These are phyloP conservation scores for Calephelis nemesis DNA, from an alignment of 1,140 invertebrate genomes.

Conservation along the genomic window DNA sequence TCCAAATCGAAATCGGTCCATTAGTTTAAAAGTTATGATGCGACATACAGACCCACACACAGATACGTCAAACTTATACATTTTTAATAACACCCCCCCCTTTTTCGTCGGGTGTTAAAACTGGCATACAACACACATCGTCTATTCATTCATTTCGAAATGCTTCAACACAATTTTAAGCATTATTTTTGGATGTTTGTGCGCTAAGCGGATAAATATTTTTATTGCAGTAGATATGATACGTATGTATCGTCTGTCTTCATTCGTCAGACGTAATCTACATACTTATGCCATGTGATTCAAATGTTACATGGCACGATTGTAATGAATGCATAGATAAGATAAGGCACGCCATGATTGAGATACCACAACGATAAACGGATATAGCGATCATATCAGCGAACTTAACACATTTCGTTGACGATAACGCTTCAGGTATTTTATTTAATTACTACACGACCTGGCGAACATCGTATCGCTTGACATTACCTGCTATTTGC, in stretches of 20 bases:
- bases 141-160: too few species aligned
- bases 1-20: too few species aligned
- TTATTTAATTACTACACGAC: neutral
- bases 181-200: too few species aligned
- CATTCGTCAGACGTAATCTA: neutral
- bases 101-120: too few species aligned
- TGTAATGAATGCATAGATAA: constrained; percentile 13
- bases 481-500: too few species aligned
- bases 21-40: too few species aligned
- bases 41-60: too few species aligned
- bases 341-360: neutral
- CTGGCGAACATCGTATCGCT: too few species aligned
- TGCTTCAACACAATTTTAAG: too few species aligned
- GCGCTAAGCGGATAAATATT: neutral
- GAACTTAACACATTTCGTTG: neutral
- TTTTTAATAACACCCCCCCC: too few species aligned
- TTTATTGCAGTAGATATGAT: constrained; percentile 3
- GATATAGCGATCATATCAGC: neutral
- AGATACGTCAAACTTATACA: too few species aligned
- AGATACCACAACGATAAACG: constrained; percentile 6
- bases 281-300: neutral
- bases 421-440: neutral
- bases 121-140: too few species aligned
- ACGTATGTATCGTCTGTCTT: constrained; percentile 1
- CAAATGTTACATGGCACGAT: constrained; percentile 7